Conservation (phyloP, 1,140 invertebrate genomes). For the Solen grandis region DNA sequence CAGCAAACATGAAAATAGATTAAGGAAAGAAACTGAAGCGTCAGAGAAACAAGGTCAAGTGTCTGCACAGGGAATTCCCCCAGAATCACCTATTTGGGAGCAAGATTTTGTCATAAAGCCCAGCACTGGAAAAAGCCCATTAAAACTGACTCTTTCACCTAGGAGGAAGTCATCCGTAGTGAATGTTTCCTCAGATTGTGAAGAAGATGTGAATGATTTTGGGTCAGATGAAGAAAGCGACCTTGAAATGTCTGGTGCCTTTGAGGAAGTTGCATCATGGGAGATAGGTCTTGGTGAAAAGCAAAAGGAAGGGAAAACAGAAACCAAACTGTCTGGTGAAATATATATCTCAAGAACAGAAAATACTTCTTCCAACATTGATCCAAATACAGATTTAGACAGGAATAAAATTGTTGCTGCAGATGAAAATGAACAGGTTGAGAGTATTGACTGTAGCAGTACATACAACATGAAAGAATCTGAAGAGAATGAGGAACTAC, state of each 20-base stretch:
- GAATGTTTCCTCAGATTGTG: background rate
- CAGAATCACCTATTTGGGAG: constrained; percentile 44
- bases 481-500: background rate
- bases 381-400: too few relatives aligned
- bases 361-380: too few relatives aligned
- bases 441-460: too few relatives aligned
- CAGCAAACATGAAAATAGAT: background rate
- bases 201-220: constrained; percentile 49
- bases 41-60: background rate
- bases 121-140: constrained; percentile 27
- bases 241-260: background rate
- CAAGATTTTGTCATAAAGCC: constrained; percentile 49
- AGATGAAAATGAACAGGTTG: too few relatives aligned
- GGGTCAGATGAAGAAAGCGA: constrained; percentile 45
- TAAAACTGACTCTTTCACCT: constrained; percentile 47
- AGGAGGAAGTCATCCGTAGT: constrained; percentile 32
- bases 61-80: constrained; percentile 6
- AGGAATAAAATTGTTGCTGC: too few relatives aligned
- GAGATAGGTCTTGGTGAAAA: background rate
- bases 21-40: background rate
- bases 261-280: constrained; percentile 35
- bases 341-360: too few relatives aligned
- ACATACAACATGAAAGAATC: background rate
- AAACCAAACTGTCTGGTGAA: too few relatives aligned
- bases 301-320: background rate